Conservation (phyloP, 2,888 invertebrate species). For the Eubasilissa splendida region DNA sequence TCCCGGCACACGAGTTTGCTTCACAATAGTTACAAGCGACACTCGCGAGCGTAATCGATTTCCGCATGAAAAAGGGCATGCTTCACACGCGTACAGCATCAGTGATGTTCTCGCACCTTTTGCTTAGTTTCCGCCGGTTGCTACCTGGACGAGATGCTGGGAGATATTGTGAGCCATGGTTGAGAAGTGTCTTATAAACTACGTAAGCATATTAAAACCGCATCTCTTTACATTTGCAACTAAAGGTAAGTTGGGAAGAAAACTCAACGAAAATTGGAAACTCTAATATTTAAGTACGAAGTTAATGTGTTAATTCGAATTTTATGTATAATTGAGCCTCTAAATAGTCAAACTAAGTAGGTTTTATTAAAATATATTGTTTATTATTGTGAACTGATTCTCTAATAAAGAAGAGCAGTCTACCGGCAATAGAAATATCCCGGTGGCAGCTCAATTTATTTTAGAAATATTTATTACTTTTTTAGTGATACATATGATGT, state of each 20-base stretch:
- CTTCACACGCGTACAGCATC: neutral
- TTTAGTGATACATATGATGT: too few relatives aligned
- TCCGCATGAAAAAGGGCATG: neutral
- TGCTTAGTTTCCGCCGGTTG: neutral
- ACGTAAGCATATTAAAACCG: constrained; percentile 18
- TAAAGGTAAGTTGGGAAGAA: constrained; percentile 1
- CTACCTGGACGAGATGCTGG: neutral
- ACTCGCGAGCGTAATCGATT: neutral
- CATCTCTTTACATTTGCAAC: constrained; percentile 14
- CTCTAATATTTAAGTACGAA: neutral
- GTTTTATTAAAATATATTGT: too few relatives aligned
- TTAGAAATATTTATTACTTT: too few relatives aligned
- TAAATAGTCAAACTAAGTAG: too few relatives aligned
- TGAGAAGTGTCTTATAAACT: neutral
- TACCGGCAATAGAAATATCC: too few relatives aligned
- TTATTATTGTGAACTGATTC: too few relatives aligned
- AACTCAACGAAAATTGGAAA: constrained; percentile 1
- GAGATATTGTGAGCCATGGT: neutral
- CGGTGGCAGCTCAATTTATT: too few relatives aligned
- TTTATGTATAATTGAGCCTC: too few relatives aligned
- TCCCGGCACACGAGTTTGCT: neutral
- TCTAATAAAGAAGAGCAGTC: too few relatives aligned
- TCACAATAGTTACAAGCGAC: constrained; percentile 3
- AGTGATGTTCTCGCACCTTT: neutral
- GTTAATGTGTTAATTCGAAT: neutral